Evolutionary conservation across 2,797 vertebrate species (phyloP).

Genomic region (Myotis daubentonii): DNA sequence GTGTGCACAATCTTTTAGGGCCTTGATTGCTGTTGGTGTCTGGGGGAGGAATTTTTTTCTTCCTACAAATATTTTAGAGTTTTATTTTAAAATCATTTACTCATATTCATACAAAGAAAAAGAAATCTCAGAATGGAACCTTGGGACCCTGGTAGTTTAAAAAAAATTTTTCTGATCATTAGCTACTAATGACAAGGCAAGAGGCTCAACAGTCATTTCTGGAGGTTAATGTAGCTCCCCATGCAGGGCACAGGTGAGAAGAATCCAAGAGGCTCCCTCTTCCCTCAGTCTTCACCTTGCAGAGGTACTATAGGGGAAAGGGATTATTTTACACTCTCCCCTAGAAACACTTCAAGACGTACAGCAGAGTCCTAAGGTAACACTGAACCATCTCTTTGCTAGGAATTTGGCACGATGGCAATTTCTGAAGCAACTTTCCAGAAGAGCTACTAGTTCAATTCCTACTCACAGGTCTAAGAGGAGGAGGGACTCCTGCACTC

Average conservation of each 20-base stretch:
- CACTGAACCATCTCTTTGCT: not conserved
- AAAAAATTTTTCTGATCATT: constrained; percentile 72
- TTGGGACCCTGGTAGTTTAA: constrained; percentile 67
- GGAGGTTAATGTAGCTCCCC: constrained; percentile 52
- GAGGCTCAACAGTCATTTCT: constrained; percentile 71
- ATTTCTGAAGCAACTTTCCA: constrained; percentile 49
- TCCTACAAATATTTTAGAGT: constrained; percentile 89
- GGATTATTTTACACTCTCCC: not conserved
- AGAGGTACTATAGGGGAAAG: not conserved
- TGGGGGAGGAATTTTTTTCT: constrained; percentile 40
- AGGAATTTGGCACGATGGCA: constrained; percentile 57
- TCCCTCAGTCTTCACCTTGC: not conserved
- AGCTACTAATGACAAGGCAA: constrained; percentile 71
- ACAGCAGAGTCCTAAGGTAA: constrained; percentile 50
- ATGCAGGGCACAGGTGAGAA: constrained; percentile 53
- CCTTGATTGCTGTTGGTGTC: too few relatives aligned
- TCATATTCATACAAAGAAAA: constrained; percentile 86
- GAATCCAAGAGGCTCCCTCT: constrained; percentile 33
- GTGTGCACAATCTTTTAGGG: too few relatives aligned
- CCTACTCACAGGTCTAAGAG: not conserved
- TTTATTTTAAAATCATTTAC: constrained; percentile 86
- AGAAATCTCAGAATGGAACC: constrained; percentile 71
- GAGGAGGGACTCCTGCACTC: not conserved
- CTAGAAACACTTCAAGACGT: constrained; percentile 59
- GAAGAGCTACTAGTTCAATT: not conserved